Conservation (phyloP, 2,888 invertebrate species). For the Julus scandinavius region DNA sequence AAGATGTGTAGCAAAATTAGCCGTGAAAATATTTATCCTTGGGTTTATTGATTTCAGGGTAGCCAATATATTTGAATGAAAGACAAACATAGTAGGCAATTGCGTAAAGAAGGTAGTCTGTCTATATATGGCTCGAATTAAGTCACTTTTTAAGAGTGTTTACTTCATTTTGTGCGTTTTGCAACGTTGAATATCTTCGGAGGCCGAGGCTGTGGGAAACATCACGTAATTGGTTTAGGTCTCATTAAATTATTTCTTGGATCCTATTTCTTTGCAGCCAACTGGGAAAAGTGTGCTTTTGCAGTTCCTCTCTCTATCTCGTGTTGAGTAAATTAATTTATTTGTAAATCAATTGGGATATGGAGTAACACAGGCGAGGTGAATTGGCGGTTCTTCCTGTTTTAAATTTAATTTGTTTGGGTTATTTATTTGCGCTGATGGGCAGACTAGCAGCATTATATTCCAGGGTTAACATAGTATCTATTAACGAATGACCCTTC, state of each 20-base stretch:
- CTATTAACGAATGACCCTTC: neutral
- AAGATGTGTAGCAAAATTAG: too few species aligned
- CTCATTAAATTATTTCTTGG: conserved; percentile 25
- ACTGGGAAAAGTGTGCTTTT: neutral
- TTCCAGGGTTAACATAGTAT: neutral
- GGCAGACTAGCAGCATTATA: neutral
- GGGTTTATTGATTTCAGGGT: too few species aligned
- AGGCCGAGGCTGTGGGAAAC: neutral
- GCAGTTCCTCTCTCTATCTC: neutral
- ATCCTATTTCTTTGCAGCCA: neutral
- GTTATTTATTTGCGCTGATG: neutral
- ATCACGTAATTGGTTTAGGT: neutral
- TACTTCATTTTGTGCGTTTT: neutral
- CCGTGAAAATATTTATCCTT: too few species aligned
- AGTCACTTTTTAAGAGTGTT: neutral
- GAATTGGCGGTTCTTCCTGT: neutral
- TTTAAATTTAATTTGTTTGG: conserved; percentile 26
- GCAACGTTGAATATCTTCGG: neutral
- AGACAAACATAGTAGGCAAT: too few species aligned
- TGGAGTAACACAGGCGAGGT: neutral
- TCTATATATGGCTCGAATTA: neutral
- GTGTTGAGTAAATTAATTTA: neutral
- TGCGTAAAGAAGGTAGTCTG: too few species aligned
- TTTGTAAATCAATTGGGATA: conserved; percentile 7
- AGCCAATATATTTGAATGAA: neutral